Evolutionary conservation across 2,797 vertebrate species (phyloP).

Genomic region (Argyrosomus regius): DNA sequence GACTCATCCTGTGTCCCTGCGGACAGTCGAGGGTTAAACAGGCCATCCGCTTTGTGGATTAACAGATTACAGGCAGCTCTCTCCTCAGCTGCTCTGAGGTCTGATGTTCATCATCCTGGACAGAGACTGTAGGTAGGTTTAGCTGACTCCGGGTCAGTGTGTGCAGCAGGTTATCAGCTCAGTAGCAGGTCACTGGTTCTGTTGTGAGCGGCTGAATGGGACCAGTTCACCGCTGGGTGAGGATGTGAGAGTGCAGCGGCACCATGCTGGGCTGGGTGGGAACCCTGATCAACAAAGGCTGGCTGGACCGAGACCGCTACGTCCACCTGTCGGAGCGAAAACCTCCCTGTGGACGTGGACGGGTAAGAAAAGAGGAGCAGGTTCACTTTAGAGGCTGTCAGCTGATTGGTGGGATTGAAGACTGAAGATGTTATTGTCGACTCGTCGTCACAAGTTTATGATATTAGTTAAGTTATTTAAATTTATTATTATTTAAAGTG

Average conservation of each 20-base stretch:
- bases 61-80: constrained; percentile 72
- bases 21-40: constrained; percentile 17
- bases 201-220: constrained; percentile 2
- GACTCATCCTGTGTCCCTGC: not conserved
- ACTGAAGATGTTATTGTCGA: no score
- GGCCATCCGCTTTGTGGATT: constrained; percentile 78
- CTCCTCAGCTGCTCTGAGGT: constrained; percentile 36
- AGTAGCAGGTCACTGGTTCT: not conserved
- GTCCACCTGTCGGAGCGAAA: constrained; percentile 18
- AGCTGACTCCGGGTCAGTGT: constrained; percentile 31
- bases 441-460: no score
- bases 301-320: constrained; percentile 51
- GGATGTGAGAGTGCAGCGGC: constrained; percentile 1
- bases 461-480: no score
- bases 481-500: no score
- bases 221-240: not conserved
- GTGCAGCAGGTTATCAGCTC: not conserved
- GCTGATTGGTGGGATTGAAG: constrained; percentile 9
- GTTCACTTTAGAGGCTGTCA: not conserved
- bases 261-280: constrained; percentile 80
- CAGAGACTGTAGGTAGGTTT: not conserved
- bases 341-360: constrained; percentile 26
- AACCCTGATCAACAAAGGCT: constrained; percentile 69
- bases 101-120: constrained; percentile 25
- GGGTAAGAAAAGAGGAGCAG: constrained; percentile 25